Evolutionary conservation across 2,888 invertebrate species (phyloP).

Genomic region (Drosophila anomelani): DNA sequence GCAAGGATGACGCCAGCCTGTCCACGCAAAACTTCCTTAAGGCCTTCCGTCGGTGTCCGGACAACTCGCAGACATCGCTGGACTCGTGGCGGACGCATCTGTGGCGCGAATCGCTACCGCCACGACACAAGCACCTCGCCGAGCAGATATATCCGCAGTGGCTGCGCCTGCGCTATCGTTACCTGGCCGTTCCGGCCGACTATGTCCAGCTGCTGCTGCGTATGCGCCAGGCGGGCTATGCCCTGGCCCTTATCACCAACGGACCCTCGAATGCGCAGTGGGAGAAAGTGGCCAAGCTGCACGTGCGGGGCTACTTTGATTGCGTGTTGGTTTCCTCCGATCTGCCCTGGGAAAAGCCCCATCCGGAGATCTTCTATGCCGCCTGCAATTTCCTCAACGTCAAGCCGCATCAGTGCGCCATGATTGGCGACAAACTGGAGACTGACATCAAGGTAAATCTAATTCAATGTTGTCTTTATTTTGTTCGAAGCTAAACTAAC

Average conservation of each 20-base stretch:
- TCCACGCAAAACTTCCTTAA: conserved; percentile 90
- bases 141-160: conserved; percentile 91
- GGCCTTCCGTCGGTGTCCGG: conserved; percentile 92
- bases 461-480: not conserved
- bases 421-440: conserved; percentile 95
- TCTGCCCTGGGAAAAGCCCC: conserved; percentile 94
- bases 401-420: conserved; percentile 90
- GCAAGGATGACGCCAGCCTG: conserved; percentile 87
- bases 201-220: conserved; percentile 89
- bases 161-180: conserved; percentile 92
- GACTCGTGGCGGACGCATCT: conserved; percentile 91
- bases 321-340: conserved; percentile 93
- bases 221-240: conserved; percentile 89
- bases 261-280: conserved; percentile 94
- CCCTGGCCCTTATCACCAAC: conserved; percentile 93
- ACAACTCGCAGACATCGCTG: conserved; percentile 89
- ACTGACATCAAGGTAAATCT: conserved; percentile 90
- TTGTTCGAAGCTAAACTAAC: not conserved
- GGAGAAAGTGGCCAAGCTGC: conserved; percentile 92
- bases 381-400: conserved; percentile 92
- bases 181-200: conserved; percentile 89
- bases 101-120: conserved; percentile 92
- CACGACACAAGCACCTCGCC: conserved; percentile 89
- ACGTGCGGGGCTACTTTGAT: conserved; percentile 90
- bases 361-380: conserved; percentile 92